Evolutionary conservation across 2,888 invertebrate genomes (phyloP).

Genomic region (Papilio gigon): DNA sequence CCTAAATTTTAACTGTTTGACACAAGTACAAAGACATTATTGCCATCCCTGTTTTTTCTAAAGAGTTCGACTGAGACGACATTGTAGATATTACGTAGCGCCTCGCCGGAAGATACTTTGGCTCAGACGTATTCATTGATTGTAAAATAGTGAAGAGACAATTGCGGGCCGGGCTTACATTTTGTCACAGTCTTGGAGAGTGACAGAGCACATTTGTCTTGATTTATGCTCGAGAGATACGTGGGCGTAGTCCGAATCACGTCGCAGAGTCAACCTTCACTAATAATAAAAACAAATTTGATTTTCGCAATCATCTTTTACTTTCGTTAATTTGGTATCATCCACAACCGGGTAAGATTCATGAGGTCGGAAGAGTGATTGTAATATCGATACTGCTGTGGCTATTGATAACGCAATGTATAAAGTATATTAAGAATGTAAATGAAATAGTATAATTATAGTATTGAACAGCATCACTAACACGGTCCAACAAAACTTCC

Average conservation of each 20-base stretch:
- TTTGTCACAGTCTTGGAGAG: constrained; percentile 6
- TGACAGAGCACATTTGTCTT: constrained; percentile 2
- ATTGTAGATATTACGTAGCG: not conserved
- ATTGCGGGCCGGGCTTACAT: constrained; percentile 6
- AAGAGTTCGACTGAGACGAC: not conserved
- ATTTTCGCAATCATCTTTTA: not conserved
- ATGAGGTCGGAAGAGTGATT: not conserved
- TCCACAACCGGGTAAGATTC: not conserved
- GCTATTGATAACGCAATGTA: no score
- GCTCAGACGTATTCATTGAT: not conserved
- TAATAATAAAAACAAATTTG: not conserved
- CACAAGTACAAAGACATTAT: no score
- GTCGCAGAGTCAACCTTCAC: not conserved
- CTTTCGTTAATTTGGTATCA: not conserved
- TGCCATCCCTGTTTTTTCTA: no score
- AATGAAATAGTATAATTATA: no score
- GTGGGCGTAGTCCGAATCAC: not conserved
- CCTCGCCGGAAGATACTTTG: not conserved
- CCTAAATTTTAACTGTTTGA: no score
- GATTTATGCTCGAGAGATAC: not conserved
- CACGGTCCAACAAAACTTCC: not conserved
- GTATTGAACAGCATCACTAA: no score
- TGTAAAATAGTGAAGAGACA: constrained; percentile 4
- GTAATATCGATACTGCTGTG: no score
- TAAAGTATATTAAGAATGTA: no score